A percentile compares a stretch with the other conserved stretches of the same genome.
Evolutionary conservation across 1,140 invertebrate species (phyloP).

Genomic region (Agrypnia vestita): DNA sequence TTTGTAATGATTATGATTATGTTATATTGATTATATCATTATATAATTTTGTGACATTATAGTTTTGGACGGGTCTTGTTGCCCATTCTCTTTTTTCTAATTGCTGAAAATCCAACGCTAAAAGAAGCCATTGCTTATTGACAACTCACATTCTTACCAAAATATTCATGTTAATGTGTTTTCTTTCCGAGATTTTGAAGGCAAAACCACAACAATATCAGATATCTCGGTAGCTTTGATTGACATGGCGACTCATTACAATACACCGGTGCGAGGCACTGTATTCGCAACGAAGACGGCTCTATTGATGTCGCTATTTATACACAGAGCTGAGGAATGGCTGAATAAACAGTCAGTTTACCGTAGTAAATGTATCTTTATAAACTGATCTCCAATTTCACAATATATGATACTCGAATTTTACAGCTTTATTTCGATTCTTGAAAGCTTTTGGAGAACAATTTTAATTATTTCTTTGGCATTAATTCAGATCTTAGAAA

Average conservation of each 20-base stretch:
- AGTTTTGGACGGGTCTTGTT: too few relatives aligned
- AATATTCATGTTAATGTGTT: too few relatives aligned
- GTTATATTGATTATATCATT: too few relatives aligned
- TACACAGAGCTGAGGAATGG: slow-evolving; percentile 6
- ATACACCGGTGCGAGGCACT: slow-evolving; percentile 7
- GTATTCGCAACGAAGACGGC: slow-evolving; percentile 31
- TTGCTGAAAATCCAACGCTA: too few relatives aligned
- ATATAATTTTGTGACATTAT: too few relatives aligned
- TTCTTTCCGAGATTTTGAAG: background rate
- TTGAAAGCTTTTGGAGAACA: background rate
- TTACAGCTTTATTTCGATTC: slow-evolving; percentile 2
- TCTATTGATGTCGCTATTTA: slow-evolving; percentile 29
- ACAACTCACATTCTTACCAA: too few relatives aligned
- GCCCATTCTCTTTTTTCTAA: too few relatives aligned
- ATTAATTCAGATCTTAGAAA: too few relatives aligned
- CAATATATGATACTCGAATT: background rate
- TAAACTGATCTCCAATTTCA: slow-evolving; percentile 1
- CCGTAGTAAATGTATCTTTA: slow-evolving; percentile 11
- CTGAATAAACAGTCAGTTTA: slow-evolving; percentile 10
- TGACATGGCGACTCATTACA: slow-evolving; percentile 38
- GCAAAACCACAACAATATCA: slow-evolving; percentile 37
- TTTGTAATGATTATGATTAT: too few relatives aligned
- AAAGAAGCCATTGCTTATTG: too few relatives aligned
- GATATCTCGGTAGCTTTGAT: slow-evolving; percentile 23
- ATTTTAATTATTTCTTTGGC: too few relatives aligned